Percentiles rank a stretch among this genome's conserved stretches.
Evolutionary conservation across 2,888 invertebrate species (phyloP).

Genomic region (Cephus sareptanus): DNA sequence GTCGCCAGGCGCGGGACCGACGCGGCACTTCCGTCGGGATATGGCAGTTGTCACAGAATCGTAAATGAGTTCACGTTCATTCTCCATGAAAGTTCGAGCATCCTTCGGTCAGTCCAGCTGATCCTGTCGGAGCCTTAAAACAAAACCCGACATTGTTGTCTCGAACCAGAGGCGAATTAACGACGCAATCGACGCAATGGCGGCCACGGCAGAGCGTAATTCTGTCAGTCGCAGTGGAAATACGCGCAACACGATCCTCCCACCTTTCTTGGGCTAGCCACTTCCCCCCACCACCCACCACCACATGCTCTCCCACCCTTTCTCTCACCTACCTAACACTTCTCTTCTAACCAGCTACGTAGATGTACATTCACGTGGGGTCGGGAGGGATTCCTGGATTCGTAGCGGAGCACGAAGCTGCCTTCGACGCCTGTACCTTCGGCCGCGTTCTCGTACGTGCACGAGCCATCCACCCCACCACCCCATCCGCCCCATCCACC

Average conservation of each 20-base stretch:
- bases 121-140: not conserved
- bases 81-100: not conserved
- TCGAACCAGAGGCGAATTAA: not conserved
- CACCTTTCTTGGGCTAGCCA: not conserved
- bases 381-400: not conserved
- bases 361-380: not conserved
- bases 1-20: not conserved
- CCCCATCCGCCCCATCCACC: too few species aligned
- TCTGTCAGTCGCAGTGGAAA: conserved; percentile 31
- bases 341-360: not conserved
- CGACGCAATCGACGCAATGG: not conserved
- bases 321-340: not conserved
- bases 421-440: not conserved
- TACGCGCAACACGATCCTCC: conserved; percentile 16
- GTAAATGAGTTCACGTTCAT: not conserved
- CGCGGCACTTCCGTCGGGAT: not conserved
- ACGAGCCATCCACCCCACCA: too few species aligned
- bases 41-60: not conserved
- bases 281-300: too few species aligned
- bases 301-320: too few species aligned
- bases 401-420: not conserved
- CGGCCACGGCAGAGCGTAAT: conserved; percentile 15
- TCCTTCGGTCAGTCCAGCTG: not conserved
- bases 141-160: not conserved
- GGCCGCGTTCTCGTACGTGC: too few species aligned